phyloP scores from a whole-genome alignment of 92 coral and sea anemone species.

The Porites cylindrica region DNA sequence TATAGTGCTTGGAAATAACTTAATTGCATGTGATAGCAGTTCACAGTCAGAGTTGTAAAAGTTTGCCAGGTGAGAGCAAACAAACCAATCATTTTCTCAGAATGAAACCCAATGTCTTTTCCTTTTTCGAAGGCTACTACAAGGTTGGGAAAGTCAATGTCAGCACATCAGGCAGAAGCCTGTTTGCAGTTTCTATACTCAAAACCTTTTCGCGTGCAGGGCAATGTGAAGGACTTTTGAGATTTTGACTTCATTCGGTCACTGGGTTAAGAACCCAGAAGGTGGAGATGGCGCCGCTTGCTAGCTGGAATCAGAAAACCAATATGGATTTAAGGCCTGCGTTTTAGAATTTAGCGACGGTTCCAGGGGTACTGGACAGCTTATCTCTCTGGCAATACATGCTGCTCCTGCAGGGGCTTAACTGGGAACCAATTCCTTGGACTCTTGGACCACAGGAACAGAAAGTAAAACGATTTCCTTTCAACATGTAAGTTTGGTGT shows the following conservation, averaged over 20 bases:
- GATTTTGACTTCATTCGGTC: slow-evolving; percentile 15
- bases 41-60: too few species aligned
- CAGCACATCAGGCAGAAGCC: too few species aligned
- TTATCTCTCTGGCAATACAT: slow-evolving; percentile 16
- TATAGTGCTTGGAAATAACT: too few species aligned
- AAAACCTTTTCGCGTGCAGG: too few species aligned
- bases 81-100: too few species aligned
- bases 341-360: not conserved
- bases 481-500: not conserved
- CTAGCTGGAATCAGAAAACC: not conserved
- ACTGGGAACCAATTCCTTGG: not conserved
- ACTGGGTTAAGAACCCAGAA: not conserved
- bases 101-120: not conserved
- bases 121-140: too few species aligned
- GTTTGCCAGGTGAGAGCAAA: too few species aligned
- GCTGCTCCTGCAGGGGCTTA: not conserved
- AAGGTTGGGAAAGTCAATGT: too few species aligned
- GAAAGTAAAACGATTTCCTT: not conserved
- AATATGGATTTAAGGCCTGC: not conserved
- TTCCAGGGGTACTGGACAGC: slow-evolving; percentile 1
- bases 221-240: too few species aligned
- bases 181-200: too few species aligned
- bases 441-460: slow-evolving; percentile 29
- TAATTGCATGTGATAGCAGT: too few species aligned
- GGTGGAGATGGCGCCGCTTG: not conserved